Evolutionary conservation across 2,888 invertebrate genomes (phyloP).

Genomic region (Orchestes rusci): DNA sequence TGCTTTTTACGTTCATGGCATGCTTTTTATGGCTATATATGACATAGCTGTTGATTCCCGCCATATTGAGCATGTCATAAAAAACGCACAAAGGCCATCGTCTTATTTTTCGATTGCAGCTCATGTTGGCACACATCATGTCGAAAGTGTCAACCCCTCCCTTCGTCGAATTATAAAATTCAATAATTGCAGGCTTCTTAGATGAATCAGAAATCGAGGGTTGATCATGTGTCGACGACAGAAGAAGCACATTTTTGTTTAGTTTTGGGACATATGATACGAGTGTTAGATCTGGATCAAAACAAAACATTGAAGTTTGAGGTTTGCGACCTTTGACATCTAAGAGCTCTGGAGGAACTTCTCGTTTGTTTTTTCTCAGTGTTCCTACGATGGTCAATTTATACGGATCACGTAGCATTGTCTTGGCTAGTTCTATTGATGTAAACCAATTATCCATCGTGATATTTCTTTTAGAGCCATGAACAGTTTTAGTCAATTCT

Average conservation of each 20-base stretch:
- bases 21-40: conserved; percentile 9
- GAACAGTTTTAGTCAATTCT: conserved; percentile 7
- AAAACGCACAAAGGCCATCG: conserved; percentile 14
- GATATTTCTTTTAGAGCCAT: conserved; percentile 1
- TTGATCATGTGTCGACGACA: no score
- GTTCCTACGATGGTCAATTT: conserved; percentile 3
- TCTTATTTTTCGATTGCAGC: conserved; percentile 14
- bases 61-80: conserved; percentile 10
- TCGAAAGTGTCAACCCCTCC: conserved; percentile 17
- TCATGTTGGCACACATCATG: conserved; percentile 14
- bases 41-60: conserved; percentile 4
- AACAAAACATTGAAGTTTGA: conserved; percentile 1
- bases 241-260: neutral
- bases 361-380: neutral
- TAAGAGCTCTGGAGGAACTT: neutral
- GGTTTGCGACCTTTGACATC: neutral
- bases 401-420: neutral
- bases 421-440: neutral
- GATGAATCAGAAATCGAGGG: no score
- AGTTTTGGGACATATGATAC: neutral
- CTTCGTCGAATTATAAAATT: conserved; percentile 15
- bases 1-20: conserved; percentile 4
- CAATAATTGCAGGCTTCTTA: conserved; percentile 16
- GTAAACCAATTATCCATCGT: conserved; percentile 2
- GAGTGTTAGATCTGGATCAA: conserved; percentile 1